Evolutionary conservation across 2,888 invertebrate genomes (phyloP).

Genomic region (Machimus atricapillus): DNA sequence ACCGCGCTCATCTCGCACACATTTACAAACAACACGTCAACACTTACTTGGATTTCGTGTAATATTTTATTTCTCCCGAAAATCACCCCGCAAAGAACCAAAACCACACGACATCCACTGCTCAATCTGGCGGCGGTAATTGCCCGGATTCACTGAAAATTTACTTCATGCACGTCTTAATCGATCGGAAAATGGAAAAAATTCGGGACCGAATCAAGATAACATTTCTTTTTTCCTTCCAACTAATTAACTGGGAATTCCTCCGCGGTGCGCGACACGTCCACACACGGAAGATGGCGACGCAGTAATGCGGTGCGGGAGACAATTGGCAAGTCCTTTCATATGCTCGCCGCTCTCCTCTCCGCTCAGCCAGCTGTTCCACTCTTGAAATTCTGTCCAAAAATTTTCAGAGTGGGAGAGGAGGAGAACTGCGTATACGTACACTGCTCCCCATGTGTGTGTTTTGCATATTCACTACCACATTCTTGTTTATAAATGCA

Average conservation of each 20-base stretch:
- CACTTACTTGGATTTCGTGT: conserved; percentile 14
- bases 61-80: background rate
- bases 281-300: conserved; percentile 41
- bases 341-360: background rate
- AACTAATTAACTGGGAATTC: background rate
- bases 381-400: background rate
- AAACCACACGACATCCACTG: background rate
- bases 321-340: background rate
- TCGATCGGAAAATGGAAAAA: background rate
- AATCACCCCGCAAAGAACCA: background rate
- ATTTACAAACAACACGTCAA: background rate
- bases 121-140: background rate
- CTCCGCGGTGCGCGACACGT: conserved; percentile 24
- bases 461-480: background rate
- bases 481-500: background rate
- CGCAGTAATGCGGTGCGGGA: conserved; percentile 11
- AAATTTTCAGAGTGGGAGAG: too few relatives aligned
- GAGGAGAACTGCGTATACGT: background rate
- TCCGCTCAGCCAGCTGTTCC: too few relatives aligned
- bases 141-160: background rate
- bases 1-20: background rate
- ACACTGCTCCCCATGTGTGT: background rate
- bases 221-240: background rate
- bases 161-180: background rate
- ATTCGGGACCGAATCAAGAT: background rate